These are phyloP conservation scores for Polypterus bichir DNA, from an alignment of 2,113 vertebrate genomes.

Conservation along the genomic window DNA sequence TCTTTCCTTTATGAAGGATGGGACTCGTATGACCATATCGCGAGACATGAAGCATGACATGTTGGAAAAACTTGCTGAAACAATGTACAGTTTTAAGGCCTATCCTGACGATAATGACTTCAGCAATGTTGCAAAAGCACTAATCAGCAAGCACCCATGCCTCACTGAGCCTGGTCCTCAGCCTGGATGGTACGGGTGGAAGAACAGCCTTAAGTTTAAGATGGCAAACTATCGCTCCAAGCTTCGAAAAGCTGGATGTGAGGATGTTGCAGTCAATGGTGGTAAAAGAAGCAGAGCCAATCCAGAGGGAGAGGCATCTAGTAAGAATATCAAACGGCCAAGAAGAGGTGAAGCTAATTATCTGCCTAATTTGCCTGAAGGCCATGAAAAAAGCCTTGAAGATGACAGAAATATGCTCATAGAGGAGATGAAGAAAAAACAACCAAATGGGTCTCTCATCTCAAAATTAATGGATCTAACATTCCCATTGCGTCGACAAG, in stretches of 20 bases:
- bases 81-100: slow-evolving; percentile 10
- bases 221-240: slow-evolving; percentile 7
- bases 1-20: slow-evolving; percentile 12
- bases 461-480: slow-evolving; percentile 15
- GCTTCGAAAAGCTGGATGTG: slow-evolving; percentile 7
- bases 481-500: slow-evolving; percentile 13
- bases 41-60: slow-evolving; percentile 14
- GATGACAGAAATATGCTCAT: background rate
- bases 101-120: slow-evolving; percentile 12
- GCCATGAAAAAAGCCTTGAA: no score
- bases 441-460: slow-evolving; percentile 9
- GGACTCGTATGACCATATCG: slow-evolving; percentile 10
- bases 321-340: slow-evolving; percentile 2
- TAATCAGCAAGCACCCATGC: slow-evolving; percentile 9
- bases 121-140: slow-evolving; percentile 2
- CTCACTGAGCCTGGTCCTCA: slow-evolving; percentile 7
- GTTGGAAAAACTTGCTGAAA: slow-evolving; percentile 8
- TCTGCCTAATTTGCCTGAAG: no score
- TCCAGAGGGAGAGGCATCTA: slow-evolving; percentile 5
- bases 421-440: slow-evolving; percentile 14
- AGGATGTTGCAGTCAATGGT: slow-evolving; percentile 10
- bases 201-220: slow-evolving; percentile 6
- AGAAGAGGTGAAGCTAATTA: slow-evolving; percentile 6
- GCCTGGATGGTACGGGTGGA: slow-evolving; percentile 1
- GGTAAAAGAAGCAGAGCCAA: slow-evolving; percentile 1